Conservation (phyloP, 2,888 invertebrate genomes). For the Eumacrocentrus americanus region DNA sequence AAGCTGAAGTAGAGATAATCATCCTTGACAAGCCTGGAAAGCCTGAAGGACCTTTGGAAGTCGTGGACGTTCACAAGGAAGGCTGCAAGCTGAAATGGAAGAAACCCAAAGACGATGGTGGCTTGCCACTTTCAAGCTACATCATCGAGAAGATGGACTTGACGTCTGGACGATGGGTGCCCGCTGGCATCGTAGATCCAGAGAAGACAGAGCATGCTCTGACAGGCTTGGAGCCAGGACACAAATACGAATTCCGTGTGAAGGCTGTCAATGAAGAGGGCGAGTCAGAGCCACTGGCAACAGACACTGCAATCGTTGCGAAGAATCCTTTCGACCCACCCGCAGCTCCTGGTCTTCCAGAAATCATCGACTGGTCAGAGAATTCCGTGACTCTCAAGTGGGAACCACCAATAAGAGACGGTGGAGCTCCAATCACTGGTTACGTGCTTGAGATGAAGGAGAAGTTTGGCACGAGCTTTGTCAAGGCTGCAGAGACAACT, state of each 20-base stretch:
- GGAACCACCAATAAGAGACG: conserved; percentile 88
- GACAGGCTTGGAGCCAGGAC: conserved; percentile 90
- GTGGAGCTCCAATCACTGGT: conserved; percentile 92
- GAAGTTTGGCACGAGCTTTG: conserved; percentile 82
- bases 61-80: conserved; percentile 89
- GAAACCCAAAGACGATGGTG: conserved; percentile 95
- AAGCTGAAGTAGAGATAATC: conserved; percentile 90
- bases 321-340: conserved; percentile 97
- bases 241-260: conserved; percentile 97
- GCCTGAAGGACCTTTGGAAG: conserved; percentile 91
- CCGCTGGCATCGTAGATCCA: conserved; percentile 83
- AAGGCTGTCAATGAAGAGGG: conserved; percentile 97
- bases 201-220: conserved; percentile 83
- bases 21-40: conserved; percentile 85
- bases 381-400: conserved; percentile 89
- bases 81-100: conserved; percentile 94
- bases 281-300: conserved; percentile 92
- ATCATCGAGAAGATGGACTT: conserved; percentile 94
- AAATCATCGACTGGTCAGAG: conserved; percentile 89
- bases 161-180: conserved; percentile 85
- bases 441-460: conserved; percentile 93
- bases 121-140: conserved; percentile 87
- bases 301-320: conserved; percentile 86
- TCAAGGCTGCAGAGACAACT: conserved; percentile 83
- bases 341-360: conserved; percentile 87